phyloP scores from a whole-genome alignment of 2,797 vertebrate genomes.

The Rhinatrema bivittatum region DNA sequence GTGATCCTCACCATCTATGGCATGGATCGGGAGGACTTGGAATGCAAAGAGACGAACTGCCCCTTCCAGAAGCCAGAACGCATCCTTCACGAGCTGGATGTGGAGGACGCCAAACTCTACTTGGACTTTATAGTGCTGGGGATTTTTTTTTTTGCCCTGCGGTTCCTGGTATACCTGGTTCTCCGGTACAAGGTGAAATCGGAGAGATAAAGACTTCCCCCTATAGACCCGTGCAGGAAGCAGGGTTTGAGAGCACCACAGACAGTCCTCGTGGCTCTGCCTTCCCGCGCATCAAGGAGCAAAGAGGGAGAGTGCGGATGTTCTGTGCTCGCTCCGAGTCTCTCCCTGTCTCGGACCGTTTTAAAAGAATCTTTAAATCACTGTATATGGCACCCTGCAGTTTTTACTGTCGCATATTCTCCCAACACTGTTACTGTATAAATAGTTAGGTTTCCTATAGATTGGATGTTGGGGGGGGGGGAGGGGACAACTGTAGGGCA shows the following conservation, averaged over 20 bases:
- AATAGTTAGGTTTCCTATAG: constrained; percentile 26
- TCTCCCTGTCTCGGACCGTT: constrained; percentile 37
- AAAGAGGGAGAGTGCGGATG: fast-evolving
- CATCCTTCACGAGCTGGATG: constrained; percentile 83
- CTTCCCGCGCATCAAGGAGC: neutral
- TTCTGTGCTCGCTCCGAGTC: too few species aligned
- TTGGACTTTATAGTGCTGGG: constrained; percentile 93
- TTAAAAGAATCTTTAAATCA: too few species aligned
- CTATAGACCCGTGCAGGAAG: neutral
- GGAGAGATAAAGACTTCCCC: constrained; percentile 71
- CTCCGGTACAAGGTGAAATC: constrained; percentile 94
- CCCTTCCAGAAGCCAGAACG: constrained; percentile 86
- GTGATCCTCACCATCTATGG: constrained; percentile 95
- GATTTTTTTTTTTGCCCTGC: constrained; percentile 81
- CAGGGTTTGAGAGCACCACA: constrained; percentile 4
- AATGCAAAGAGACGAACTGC: constrained; percentile 73
- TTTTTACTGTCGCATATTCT: too few species aligned
- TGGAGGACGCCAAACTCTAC: constrained; percentile 92
- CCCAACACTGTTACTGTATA: too few species aligned
- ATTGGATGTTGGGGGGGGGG: neutral
- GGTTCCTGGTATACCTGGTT: constrained; percentile 88
- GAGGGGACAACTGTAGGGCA: neutral
- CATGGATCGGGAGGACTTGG: constrained; percentile 85
- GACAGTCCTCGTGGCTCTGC: constrained; percentile 3
- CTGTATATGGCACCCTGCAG: too few species aligned